These are phyloP conservation scores for Anoplius nigerrimus DNA, from an alignment of 2,888 invertebrate genomes.

Conservation along the genomic window DNA sequence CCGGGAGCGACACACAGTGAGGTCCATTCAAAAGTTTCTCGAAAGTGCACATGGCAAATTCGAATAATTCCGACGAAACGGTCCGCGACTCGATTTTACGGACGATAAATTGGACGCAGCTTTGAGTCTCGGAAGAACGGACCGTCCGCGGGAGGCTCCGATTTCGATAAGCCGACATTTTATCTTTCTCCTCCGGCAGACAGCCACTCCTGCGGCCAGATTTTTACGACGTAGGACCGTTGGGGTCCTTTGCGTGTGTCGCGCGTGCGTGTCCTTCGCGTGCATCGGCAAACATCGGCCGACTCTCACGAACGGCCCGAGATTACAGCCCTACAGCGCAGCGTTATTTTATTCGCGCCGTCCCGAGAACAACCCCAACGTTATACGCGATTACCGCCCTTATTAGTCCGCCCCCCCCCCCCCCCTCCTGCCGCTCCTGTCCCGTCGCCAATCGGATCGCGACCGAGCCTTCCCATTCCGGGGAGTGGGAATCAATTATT, in stretches of 20 bases:
- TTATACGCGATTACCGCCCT: slow-evolving; percentile 40
- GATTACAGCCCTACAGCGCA: slow-evolving; percentile 33
- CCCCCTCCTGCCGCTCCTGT: slow-evolving; percentile 19
- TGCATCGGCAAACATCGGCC: not conserved
- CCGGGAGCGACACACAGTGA: slow-evolving; percentile 8
- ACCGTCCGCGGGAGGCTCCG: too few relatives aligned
- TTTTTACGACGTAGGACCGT: too few relatives aligned
- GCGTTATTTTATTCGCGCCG: slow-evolving; percentile 37
- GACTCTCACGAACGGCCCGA: slow-evolving; percentile 18
- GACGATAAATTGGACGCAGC: not conserved
- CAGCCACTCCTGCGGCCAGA: too few relatives aligned
- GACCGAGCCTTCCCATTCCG: slow-evolving; percentile 17
- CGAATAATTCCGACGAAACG: slow-evolving; percentile 32
- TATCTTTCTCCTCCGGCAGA: too few relatives aligned
- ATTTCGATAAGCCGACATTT: too few relatives aligned
- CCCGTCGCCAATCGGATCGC: slow-evolving; percentile 21
- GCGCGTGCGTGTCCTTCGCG: not conserved
- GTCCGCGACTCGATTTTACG: slow-evolving; percentile 21
- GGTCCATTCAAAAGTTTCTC: slow-evolving; percentile 35
- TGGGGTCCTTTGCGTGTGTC: too few relatives aligned
- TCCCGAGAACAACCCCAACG: slow-evolving; percentile 31
- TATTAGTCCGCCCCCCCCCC: slow-evolving; percentile 36
- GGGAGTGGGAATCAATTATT: slow-evolving; percentile 43
- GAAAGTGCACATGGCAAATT: slow-evolving; percentile 41
- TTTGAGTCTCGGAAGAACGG: not conserved